These are phyloP conservation scores for Montipora cactus DNA, from an alignment of 64 coral and sea anemone species.

Conservation along the genomic window DNA sequence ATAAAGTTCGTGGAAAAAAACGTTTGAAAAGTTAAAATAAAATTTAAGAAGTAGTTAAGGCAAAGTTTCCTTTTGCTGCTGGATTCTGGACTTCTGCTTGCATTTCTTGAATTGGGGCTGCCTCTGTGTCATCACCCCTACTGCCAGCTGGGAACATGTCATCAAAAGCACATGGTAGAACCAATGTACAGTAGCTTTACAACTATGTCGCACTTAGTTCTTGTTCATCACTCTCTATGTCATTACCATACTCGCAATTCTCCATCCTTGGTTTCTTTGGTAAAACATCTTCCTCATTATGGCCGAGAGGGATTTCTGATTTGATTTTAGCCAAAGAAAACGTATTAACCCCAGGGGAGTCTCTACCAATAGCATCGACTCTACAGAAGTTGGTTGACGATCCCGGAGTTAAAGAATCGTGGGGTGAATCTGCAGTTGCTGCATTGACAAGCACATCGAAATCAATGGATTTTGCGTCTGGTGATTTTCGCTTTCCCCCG, in stretches of 20 bases:
- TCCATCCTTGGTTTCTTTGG: constrained; percentile 36
- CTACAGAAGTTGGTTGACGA: background rate
- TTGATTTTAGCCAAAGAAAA: constrained; percentile 53
- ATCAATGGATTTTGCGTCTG: constrained; percentile 54
- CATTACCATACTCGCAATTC: background rate
- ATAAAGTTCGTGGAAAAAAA: no score
- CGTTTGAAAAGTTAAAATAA: no score
- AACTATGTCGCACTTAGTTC: background rate
- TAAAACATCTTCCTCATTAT: background rate
- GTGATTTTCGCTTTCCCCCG: constrained; percentile 50
- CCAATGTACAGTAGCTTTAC: background rate
- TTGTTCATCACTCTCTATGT: background rate
- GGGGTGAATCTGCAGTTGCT: background rate
- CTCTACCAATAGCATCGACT: background rate
- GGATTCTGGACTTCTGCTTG: no score
- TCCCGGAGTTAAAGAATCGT: background rate
- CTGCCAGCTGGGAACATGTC: no score
- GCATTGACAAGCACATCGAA: constrained; percentile 52
- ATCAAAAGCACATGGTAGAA: no score
- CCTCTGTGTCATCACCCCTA: no score
- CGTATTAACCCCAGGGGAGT: background rate
- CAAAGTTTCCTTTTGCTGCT: no score
- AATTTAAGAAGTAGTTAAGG: no score
- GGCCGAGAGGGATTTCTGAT: constrained; percentile 10
- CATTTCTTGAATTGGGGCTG: no score